Percentiles rank a stretch among this genome's conserved stretches.
phyloP scores from a whole-genome alignment of 1,140 invertebrate species.

The Stenopsyche tienmushanensis region DNA sequence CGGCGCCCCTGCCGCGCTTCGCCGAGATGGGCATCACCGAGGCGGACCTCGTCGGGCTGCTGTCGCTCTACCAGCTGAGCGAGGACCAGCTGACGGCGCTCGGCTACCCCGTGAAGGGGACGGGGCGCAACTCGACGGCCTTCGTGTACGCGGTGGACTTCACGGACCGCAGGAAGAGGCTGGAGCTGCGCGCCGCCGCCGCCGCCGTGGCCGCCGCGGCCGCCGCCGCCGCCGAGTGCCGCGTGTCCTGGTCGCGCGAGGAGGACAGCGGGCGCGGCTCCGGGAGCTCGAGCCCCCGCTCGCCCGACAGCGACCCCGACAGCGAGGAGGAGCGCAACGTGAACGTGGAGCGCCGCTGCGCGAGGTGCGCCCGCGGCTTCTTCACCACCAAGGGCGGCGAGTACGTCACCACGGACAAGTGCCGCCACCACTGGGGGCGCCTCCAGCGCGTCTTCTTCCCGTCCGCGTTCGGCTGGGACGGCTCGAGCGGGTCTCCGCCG shows the following conservation, averaged over 20 bases:
- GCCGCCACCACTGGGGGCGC: constrained; percentile 82
- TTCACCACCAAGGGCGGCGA: constrained; percentile 63
- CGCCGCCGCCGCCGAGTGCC: not conserved
- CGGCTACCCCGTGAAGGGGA: constrained; percentile 71
- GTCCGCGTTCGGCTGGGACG: constrained; percentile 37
- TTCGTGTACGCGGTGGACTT: constrained; percentile 63
- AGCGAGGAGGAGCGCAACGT: constrained; percentile 44
- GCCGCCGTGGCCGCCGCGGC: no score
- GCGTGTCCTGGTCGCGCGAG: constrained; percentile 43
- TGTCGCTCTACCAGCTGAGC: constrained; percentile 62
- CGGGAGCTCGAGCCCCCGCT: constrained; percentile 48
- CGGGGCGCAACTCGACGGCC: constrained; percentile 59
- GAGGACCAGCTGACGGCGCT: constrained; percentile 65
- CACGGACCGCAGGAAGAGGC: constrained; percentile 42
- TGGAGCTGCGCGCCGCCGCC: no score
- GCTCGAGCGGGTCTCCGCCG: constrained; percentile 12
- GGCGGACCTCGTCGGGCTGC: constrained; percentile 48
- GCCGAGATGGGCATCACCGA: constrained; percentile 42
- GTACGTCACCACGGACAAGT: constrained; percentile 68
- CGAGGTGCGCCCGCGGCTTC: constrained; percentile 72
- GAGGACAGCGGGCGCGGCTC: constrained; percentile 56
- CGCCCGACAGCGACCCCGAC: constrained; percentile 55
- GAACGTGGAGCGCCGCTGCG: constrained; percentile 63
- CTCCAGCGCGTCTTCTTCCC: constrained; percentile 49
- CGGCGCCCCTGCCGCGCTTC: constrained; percentile 48